Conservation (phyloP, 2,888 invertebrate genomes). For the Molanna angustata region DNA sequence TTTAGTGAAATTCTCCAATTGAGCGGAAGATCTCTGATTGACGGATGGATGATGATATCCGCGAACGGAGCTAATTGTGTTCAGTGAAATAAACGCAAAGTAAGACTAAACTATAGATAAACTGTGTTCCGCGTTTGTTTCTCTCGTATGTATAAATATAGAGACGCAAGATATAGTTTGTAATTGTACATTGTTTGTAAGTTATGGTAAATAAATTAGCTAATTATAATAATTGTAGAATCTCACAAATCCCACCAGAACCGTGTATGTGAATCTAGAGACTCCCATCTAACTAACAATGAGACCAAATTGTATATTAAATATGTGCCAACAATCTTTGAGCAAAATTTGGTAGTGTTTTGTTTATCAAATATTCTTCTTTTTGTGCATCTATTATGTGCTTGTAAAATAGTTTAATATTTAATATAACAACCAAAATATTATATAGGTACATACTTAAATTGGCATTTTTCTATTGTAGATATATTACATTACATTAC, state of each 20-base stretch:
- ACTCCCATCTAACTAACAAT: constrained; percentile 26
- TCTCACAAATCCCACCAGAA: constrained; percentile 34
- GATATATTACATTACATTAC: too few species aligned
- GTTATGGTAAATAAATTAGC: constrained; percentile 29
- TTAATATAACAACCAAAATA: not conserved
- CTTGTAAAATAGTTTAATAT: not conserved
- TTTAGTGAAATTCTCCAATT: constrained; percentile 19
- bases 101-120: constrained; percentile 19
- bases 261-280: constrained; percentile 29
- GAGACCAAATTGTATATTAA: constrained; percentile 33
- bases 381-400: too few species aligned
- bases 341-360: constrained; percentile 25
- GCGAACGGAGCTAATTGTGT: constrained; percentile 23
- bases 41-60: not conserved
- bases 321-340: constrained; percentile 32
- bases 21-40: constrained; percentile 7
- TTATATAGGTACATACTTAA: not conserved
- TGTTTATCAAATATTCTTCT: too few species aligned
- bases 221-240: constrained; percentile 32
- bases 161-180: constrained; percentile 24
- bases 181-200: too few species aligned
- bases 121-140: constrained; percentile 22
- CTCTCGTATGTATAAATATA: constrained; percentile 22
- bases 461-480: not conserved
- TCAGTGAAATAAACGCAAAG: constrained; percentile 28